Percentiles rank a stretch among this genome's conserved stretches.
Conservation (phyloP, 2,888 invertebrate genomes). For the Cheilosia vulpina region DNA sequence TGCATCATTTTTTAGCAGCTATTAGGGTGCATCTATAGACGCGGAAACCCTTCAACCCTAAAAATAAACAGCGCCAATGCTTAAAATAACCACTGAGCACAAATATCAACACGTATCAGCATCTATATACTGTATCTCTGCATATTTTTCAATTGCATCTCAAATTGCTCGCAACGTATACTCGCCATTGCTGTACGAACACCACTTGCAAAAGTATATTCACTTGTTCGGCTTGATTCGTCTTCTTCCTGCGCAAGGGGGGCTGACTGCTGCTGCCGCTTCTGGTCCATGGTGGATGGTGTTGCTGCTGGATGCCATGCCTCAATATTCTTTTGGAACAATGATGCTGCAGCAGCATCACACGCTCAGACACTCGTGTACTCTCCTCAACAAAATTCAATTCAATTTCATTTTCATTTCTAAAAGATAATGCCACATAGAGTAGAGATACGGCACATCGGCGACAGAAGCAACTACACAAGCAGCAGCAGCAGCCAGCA, state of each 20-base stretch:
- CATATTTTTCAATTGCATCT: conserved; percentile 69
- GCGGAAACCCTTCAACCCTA: conserved; percentile 64
- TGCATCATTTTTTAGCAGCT: too few species aligned
- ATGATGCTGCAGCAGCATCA: conserved; percentile 47
- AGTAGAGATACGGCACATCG: conserved; percentile 20
- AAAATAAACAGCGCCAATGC: conserved; percentile 53
- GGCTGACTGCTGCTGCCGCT: conserved; percentile 6
- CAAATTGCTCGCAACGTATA: conserved; percentile 27
- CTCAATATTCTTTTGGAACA: conserved; percentile 48
- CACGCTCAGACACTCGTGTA: conserved; percentile 33
- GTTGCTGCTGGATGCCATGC: conserved; percentile 24
- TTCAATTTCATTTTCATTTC: conserved; percentile 69
- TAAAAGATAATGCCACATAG: conserved; percentile 51
- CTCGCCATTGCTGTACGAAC: not conserved
- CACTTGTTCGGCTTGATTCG: conserved; percentile 53
- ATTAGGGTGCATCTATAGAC: not conserved
- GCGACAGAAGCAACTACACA: conserved; percentile 58
- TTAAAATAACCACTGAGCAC: conserved; percentile 62
- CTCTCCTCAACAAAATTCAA: conserved; percentile 31
- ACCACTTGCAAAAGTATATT: conserved; percentile 43
- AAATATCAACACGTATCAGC: conserved; percentile 57
- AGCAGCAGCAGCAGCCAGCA: conserved; percentile 62
- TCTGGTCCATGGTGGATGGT: conserved; percentile 33
- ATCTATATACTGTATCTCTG: conserved; percentile 38
- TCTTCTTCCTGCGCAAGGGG: conserved; percentile 42